Conservation (phyloP, 2,888 invertebrate genomes). For the Drosophila eohydei region DNA sequence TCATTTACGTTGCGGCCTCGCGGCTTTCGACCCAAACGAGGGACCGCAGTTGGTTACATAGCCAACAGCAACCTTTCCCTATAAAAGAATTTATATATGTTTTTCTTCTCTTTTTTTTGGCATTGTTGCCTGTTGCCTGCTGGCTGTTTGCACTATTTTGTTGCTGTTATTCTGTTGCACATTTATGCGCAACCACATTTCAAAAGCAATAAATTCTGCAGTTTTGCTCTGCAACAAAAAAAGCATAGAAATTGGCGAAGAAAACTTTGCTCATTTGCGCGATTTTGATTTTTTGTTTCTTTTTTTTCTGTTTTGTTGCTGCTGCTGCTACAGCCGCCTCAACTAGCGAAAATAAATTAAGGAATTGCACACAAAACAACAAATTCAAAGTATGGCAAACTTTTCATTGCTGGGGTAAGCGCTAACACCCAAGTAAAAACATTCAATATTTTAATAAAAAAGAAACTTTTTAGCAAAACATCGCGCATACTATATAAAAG, state of each 20-base stretch:
- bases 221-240: slow-evolving; percentile 53
- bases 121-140: slow-evolving; percentile 34
- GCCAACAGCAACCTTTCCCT: slow-evolving; percentile 24
- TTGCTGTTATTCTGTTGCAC: slow-evolving; percentile 49
- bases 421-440: slow-evolving; percentile 35
- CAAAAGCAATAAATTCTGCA: slow-evolving; percentile 78
- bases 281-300: slow-evolving; percentile 64
- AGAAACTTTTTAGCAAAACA: slow-evolving; percentile 30
- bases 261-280: slow-evolving; percentile 77
- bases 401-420: slow-evolving; percentile 31
- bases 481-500: slow-evolving; percentile 12
- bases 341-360: slow-evolving; percentile 52
- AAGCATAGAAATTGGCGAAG: slow-evolving; percentile 26
- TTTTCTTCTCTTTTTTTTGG: slow-evolving; percentile 27
- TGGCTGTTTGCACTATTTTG: slow-evolving; percentile 44
- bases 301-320: background rate
- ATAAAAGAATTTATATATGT: slow-evolving; percentile 3
- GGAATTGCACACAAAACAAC: slow-evolving; percentile 50
- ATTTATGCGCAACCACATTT: slow-evolving; percentile 76
- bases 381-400: slow-evolving; percentile 46
- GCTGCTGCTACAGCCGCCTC: background rate
- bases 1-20: slow-evolving; percentile 55
- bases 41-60: slow-evolving; percentile 52
- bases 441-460: slow-evolving; percentile 53
- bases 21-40: slow-evolving; percentile 32